Evolutionary conservation across 2,888 invertebrate genomes (phyloP).

Genomic region (Mythimna ferrago): DNA sequence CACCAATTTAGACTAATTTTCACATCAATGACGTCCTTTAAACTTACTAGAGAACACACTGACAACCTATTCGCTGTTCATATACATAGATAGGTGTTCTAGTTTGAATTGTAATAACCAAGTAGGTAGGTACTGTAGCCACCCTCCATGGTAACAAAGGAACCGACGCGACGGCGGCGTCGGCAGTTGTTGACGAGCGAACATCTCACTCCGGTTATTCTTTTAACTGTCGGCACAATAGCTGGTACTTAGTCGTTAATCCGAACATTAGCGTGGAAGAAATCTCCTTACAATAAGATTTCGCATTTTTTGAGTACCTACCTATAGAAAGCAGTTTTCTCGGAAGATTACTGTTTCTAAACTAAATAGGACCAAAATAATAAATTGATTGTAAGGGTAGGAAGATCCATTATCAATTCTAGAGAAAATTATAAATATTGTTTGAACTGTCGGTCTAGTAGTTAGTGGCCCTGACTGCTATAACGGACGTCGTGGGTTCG

Average conservation of each 20-base stretch:
- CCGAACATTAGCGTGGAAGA: constrained; percentile 25
- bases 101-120: constrained; percentile 1
- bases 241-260: constrained; percentile 45
- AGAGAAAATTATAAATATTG: background rate
- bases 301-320: background rate
- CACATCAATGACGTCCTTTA: background rate
- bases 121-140: background rate
- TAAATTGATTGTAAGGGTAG: background rate
- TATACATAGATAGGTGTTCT: background rate
- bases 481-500: no score
- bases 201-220: constrained; percentile 51
- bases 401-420: background rate
- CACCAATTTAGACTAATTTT: background rate
- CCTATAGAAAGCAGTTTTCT: background rate
- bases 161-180: constrained; percentile 12
- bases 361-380: background rate
- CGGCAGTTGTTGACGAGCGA: constrained; percentile 53
- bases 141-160: constrained; percentile 37
- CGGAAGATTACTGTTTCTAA: background rate
- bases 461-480: no score
- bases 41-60: background rate
- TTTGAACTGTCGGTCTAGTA: no score
- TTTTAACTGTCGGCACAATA: constrained; percentile 54
- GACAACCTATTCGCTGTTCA: background rate
- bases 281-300: constrained; percentile 16